Conservation (phyloP, 2,888 invertebrate genomes). For the Athrips mouffetella region DNA sequence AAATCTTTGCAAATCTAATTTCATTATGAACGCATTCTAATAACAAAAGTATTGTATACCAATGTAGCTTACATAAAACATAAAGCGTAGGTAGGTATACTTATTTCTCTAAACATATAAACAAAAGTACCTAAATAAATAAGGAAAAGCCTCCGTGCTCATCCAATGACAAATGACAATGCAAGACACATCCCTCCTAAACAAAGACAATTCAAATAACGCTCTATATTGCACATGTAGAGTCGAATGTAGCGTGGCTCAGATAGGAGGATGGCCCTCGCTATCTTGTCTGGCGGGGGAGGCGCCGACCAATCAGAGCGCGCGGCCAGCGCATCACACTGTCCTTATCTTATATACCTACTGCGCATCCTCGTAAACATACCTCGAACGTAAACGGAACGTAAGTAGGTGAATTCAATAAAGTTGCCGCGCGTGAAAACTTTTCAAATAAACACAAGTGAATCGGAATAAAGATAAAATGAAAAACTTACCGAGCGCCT, state of each 20-base stretch:
- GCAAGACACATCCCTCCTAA: slow-evolving; percentile 69
- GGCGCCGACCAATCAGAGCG: slow-evolving; percentile 62
- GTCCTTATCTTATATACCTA: slow-evolving; percentile 63
- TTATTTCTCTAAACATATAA: slow-evolving; percentile 38
- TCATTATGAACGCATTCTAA: slow-evolving; percentile 7
- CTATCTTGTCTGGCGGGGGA: slow-evolving; percentile 77
- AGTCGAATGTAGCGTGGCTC: slow-evolving; percentile 32
- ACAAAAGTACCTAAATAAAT: slow-evolving; percentile 47
- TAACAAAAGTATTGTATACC: neutral
- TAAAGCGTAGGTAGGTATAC: slow-evolving; percentile 1
- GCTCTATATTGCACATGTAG: slow-evolving; percentile 32
- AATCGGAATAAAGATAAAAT: neutral
- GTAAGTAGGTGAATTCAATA: neutral
- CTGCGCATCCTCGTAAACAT: slow-evolving; percentile 48
- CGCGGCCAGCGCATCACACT: slow-evolving; percentile 65
- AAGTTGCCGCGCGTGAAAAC: neutral
- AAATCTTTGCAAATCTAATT: slow-evolving; percentile 10
- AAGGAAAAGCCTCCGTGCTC: slow-evolving; percentile 65
- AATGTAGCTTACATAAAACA: neutral
- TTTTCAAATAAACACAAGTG: neutral
- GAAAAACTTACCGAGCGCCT: slow-evolving; percentile 81
- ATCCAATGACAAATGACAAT: slow-evolving; percentile 76
- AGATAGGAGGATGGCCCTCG: slow-evolving; percentile 65
- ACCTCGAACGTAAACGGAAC: slow-evolving; percentile 1
- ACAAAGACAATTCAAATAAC: slow-evolving; percentile 31